Percentiles rank a stretch among this genome's conserved stretches.
Evolutionary conservation across 2,888 invertebrate species (phyloP).

Genomic region (Xestia rhomboidea): DNA sequence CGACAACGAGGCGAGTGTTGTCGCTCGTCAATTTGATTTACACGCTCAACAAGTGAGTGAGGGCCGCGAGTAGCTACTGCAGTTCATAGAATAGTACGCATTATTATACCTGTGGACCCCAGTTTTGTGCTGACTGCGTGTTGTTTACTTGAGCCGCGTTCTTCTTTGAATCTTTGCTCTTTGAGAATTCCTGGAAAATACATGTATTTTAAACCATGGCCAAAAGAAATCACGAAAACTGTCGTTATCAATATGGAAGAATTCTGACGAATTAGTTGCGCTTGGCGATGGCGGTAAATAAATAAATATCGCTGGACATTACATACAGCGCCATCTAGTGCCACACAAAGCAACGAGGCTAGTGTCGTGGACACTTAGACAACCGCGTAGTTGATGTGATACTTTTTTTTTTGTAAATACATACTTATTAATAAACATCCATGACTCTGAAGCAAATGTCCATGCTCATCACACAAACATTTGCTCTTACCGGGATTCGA

Average conservation of each 20-base stretch:
- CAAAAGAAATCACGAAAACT: too few species aligned
- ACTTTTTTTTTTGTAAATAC: too few species aligned
- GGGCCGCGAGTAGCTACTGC: too few species aligned
- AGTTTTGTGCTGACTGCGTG: conserved; percentile 82
- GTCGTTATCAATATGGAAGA: not conserved
- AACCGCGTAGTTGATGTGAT: too few species aligned
- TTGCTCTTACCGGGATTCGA: too few species aligned
- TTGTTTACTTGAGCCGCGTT: conserved; percentile 83
- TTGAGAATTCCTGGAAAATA: conserved; percentile 84
- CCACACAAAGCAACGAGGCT: too few species aligned
- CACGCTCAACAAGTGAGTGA: not conserved
- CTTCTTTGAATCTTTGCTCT: conserved; percentile 88
- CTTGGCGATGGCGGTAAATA: not conserved
- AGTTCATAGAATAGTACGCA: not conserved
- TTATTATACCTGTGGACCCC: conserved; percentile 86
- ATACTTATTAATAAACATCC: too few species aligned
- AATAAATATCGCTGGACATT: too few species aligned
- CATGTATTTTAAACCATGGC: not conserved
- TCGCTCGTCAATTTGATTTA: not conserved
- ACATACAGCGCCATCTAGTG: too few species aligned
- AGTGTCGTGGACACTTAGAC: too few species aligned
- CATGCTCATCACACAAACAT: too few species aligned
- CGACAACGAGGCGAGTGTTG: not conserved
- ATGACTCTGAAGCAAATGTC: too few species aligned
- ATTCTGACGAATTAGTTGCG: not conserved